These are phyloP conservation scores for Prunella fulvescens DNA, from an alignment of 2,113 vertebrate species.

Conservation along the genomic window DNA sequence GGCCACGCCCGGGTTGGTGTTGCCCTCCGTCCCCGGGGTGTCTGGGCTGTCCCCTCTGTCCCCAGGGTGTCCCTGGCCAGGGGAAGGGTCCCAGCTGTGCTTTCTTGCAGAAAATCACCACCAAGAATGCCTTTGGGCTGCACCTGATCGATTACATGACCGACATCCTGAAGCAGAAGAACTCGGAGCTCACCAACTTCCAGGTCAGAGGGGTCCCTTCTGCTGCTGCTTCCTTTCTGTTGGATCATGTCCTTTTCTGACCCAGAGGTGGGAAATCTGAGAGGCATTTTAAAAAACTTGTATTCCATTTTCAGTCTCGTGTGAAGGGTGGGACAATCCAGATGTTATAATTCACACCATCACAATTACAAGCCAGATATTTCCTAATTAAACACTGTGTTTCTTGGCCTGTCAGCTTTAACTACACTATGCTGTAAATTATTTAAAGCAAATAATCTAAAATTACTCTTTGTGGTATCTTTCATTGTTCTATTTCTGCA, in stretches of 20 bases:
- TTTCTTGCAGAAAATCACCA: constrained; percentile 91
- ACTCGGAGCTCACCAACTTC: constrained; percentile 86
- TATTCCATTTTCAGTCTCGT: neutral
- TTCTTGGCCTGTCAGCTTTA: too few relatives aligned
- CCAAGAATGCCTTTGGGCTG: constrained; percentile 93
- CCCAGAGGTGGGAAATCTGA: neutral
- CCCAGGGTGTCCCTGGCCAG: neutral
- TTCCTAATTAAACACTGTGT: neutral
- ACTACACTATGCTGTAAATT: too few relatives aligned
- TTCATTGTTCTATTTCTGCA: too few relatives aligned
- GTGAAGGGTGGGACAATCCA: neutral
- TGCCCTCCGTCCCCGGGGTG: neutral
- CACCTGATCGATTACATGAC: constrained; percentile 95
- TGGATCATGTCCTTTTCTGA: neutral
- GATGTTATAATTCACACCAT: neutral
- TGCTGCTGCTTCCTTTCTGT: neutral
- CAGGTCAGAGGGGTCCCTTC: constrained; percentile 75
- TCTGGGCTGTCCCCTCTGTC: neutral
- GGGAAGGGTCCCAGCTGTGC: neutral
- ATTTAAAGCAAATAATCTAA: too few relatives aligned
- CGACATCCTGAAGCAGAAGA: constrained; percentile 89
- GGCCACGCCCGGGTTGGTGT: accelerated
- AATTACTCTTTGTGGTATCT: too few relatives aligned
- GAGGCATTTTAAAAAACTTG: neutral
- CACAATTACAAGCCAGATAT: neutral